A percentile compares a stretch with the other conserved stretches of the same genome.
These are phyloP conservation scores for Chloroceryle inda DNA, from an alignment of 2,797 vertebrate species.

Conservation along the genomic window DNA sequence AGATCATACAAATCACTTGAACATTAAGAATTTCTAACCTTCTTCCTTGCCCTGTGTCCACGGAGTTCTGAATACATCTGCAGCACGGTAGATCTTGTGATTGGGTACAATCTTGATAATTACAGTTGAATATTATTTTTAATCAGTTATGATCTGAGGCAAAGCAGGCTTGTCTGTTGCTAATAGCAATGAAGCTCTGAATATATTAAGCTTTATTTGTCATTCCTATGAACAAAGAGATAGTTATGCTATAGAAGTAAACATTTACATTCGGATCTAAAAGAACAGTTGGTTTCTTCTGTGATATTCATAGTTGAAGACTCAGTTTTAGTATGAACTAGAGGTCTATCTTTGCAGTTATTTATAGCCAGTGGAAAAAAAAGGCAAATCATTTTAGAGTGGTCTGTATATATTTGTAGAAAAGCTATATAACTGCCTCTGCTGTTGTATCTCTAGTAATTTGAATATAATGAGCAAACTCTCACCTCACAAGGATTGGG, in stretches of 20 bases:
- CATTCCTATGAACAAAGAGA: constrained; percentile 52
- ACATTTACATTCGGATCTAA: constrained; percentile 53
- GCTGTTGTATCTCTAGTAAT: constrained; percentile 48
- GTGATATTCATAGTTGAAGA: background rate
- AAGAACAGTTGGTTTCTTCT: constrained; percentile 14
- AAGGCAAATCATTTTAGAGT: background rate
- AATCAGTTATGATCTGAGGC: constrained; percentile 58
- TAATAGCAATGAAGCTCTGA: constrained; percentile 47
- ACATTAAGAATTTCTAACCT: constrained; percentile 30
- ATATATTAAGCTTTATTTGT: constrained; percentile 62
- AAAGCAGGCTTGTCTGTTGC: constrained; percentile 62
- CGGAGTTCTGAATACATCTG: constrained; percentile 21
- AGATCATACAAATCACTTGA: constrained; percentile 23
- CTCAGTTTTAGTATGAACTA: constrained; percentile 6
- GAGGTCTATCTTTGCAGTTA: constrained; percentile 28
- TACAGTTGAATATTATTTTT: constrained; percentile 70
- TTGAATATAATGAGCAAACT: constrained; percentile 66
- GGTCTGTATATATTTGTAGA: constrained; percentile 40
- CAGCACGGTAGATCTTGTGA: constrained; percentile 28
- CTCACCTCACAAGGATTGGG: constrained; percentile 52
- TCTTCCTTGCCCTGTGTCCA: background rate
- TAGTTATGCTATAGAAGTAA: constrained; percentile 53
- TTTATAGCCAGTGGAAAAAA: background rate
- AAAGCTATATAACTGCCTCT: constrained; percentile 31
- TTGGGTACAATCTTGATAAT: constrained; percentile 63